Base-by-base conservation (phyloP, 2,888 invertebrate species). In the Bombyx huttoni region DNA sequence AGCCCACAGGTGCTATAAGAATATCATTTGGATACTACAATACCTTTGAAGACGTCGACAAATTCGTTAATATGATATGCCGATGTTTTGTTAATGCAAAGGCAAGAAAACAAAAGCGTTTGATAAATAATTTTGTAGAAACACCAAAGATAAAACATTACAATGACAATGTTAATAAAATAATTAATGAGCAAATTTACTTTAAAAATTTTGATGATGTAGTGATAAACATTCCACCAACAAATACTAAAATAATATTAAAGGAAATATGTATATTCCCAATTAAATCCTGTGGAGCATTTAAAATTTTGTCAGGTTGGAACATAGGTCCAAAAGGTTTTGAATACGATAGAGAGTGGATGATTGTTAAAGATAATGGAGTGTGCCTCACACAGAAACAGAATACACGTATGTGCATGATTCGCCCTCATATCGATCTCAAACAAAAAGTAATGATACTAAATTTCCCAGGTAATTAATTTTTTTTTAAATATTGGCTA, bases 1-100 rank as follows among this genome's bases (percentile, higher is more conserved):
- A 86, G 60, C 98, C 99, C 0, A 98, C 98, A 0, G 99, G 99
- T 8, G 96, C 98, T 1, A 91, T 98, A 10, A 90, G 99, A 67
- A 91, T 95, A 5, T 98, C 98, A 0, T 96, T 98, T 74, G 98
- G 98, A 13, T 97, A 96, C 68, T 95, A 95, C 91, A 96, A 97
- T 9, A 92, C 91, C 0, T 85, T 88, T 54, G 72, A 90, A 51
- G 94, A 98, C 73, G 93, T 93, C 0, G 91, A 94, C 54, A 89
- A 78, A 59, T 83, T 97, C 14, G 74, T 98, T 8, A 62, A 81
- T 49, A 94, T 97, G 92, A 91, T 98, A 51, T 88, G 87, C 50
- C 87, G 91, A 52, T 96, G 95, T 71, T 98, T 97, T 72, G 75
- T 94, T 6, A 83, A 85, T 56, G 60, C 65, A 0, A 68, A 70